A percentile compares a stretch with the other conserved stretches of the same genome.
These are phyloP conservation scores for Leptarthrus brevirostris DNA, from an alignment of 2,888 invertebrate genomes.

Conservation along the genomic window DNA sequence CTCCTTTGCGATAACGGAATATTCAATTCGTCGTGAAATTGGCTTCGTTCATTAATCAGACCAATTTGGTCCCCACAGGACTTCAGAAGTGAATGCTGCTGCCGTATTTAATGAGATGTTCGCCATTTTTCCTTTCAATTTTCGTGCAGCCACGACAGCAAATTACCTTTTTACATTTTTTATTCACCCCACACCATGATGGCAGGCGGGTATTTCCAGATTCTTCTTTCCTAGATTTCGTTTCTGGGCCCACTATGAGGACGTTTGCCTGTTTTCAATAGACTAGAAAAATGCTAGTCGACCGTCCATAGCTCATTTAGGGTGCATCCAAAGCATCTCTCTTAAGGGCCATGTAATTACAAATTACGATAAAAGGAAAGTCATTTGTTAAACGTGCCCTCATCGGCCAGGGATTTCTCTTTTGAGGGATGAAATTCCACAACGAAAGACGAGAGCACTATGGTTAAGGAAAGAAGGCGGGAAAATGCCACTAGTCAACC, in stretches of 20 bases:
- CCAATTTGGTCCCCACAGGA: slow-evolving; percentile 44
- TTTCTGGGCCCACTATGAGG: slow-evolving; percentile 11
- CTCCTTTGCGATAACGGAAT: slow-evolving; percentile 41
- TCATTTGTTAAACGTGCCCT: slow-evolving; percentile 55
- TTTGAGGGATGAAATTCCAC: slow-evolving; percentile 1
- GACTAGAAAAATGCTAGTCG: slow-evolving; percentile 49
- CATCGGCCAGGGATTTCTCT: slow-evolving; percentile 47
- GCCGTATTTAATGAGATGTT: slow-evolving; percentile 42
- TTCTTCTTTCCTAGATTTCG: slow-evolving; percentile 27
- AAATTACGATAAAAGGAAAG: slow-evolving; percentile 54
- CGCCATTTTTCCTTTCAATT: slow-evolving; percentile 49
- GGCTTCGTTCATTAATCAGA: slow-evolving; percentile 48
- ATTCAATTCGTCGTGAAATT: slow-evolving; percentile 47
- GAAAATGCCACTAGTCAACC: slow-evolving; percentile 45
- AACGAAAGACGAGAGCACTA: not conserved
- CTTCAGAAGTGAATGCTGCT: slow-evolving; percentile 15
- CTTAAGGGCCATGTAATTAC: slow-evolving; percentile 54
- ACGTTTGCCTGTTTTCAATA: slow-evolving; percentile 40
- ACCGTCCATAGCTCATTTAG: slow-evolving; percentile 53
- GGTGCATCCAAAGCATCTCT: slow-evolving; percentile 50
- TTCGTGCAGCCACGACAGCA: slow-evolving; percentile 49
- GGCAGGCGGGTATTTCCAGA: slow-evolving; percentile 6
- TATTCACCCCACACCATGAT: not conserved
- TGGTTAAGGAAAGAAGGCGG: not conserved
- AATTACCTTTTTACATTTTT: slow-evolving; percentile 49